Base-by-base conservation (phyloP, 1,140 invertebrate species). In the Antheraea pernyi region DNA sequence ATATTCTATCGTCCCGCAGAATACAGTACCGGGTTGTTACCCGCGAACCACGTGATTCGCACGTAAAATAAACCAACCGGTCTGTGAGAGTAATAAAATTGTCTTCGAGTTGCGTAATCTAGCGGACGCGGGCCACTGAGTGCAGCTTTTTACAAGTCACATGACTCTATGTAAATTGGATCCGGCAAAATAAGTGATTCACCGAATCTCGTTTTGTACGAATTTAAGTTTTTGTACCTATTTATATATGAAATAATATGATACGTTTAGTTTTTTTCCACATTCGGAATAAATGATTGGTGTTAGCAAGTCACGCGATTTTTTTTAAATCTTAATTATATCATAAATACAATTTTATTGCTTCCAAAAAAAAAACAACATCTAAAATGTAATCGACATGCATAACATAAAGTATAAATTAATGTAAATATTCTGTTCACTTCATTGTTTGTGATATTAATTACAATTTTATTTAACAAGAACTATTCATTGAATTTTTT, bases 31-130 rank as follows among this genome's bases (percentile, higher is more conserved):
- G 19, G 36, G 36, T 36, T 30, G 60, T 36, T 75, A 46, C 19
- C 46, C 16, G 13, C 61, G 22, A 67, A 68, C 46, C 69, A 73
- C 72, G 77, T 77, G 77, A 76, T 72, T 77, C 71, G 72, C 74
- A 78, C 72, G 73, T 77, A 72, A 73, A 74, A 77, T 74, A 74
- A 72, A 42, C 22, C 59, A 77, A 84, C 82, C 77, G 78, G 83
- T 84, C 81, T 60, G 71, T 69, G 71, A 71, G 72, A 70, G 68
- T 70, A 73, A 83, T 79, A 85, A 81, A 78, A 70, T 60, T 76
- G 69, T 73, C 71, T 76, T 76, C 71, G 59, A 60, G 67, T 84
- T 81, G 78, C 72, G 74, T 75, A 79, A 84, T 70, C 36, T 30
- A 61, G 60, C 60, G 60, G 19, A 61, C 65, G 60, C 30, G 68